Evolutionary conservation across 2,888 invertebrate species (phyloP).

Genomic region (Phytoseiulus persimilis): DNA sequence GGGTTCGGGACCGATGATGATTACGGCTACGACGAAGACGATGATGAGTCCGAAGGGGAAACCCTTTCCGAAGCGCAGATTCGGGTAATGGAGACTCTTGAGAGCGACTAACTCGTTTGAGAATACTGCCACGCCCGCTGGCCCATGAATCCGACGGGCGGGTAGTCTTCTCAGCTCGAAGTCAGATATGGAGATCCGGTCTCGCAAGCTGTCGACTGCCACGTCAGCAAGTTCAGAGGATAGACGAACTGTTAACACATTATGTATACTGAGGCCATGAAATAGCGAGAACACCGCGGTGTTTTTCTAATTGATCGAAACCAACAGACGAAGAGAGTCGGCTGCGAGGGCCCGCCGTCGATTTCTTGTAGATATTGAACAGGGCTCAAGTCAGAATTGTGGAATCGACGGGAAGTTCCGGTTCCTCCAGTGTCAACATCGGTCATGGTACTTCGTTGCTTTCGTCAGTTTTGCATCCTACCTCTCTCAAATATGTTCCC

Average conservation of each 20-base stretch:
- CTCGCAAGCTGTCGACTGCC: not conserved
- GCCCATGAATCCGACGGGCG: too few relatives aligned
- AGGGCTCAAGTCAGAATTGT: not conserved
- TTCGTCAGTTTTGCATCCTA: too few relatives aligned
- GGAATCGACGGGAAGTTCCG: not conserved
- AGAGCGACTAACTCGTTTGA: conserved; percentile 50
- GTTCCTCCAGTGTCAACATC: not conserved
- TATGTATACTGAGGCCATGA: not conserved
- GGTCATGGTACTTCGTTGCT: not conserved
- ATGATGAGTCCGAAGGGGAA: conserved; percentile 52
- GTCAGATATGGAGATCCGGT: not conserved
- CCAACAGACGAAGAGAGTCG: not conserved
- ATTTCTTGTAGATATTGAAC: not conserved
- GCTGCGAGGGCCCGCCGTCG: not conserved
- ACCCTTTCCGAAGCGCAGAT: conserved; percentile 48
- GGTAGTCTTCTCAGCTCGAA: not conserved
- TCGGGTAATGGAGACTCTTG: conserved; percentile 87
- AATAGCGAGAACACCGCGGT: not conserved
- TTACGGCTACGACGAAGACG: conserved; percentile 61
- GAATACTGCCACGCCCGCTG: too few relatives aligned
- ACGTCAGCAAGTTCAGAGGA: not conserved
- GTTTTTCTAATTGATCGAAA: not conserved
- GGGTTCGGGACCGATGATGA: conserved; percentile 68
- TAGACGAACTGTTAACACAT: not conserved
- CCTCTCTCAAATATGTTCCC: too few relatives aligned